Evolutionary conservation across 2,113 vertebrate species (phyloP), one percentile per base, ranked within the genome.

Genomic region (Patagioenas fasciata): DNA sequence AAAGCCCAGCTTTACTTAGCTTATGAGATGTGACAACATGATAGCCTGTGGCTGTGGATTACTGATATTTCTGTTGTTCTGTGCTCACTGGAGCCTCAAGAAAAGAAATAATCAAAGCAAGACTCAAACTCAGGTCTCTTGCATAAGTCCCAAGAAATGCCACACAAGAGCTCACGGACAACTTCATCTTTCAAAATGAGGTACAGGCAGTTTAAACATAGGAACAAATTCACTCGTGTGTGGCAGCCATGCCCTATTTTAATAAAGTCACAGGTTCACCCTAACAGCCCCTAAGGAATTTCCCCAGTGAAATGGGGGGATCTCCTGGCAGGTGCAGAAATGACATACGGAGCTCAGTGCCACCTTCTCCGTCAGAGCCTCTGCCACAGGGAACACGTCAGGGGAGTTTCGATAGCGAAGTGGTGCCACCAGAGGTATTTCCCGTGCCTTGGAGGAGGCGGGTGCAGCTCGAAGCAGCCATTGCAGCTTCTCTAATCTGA

Each of bases 301-400:
- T 80, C 53, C 51, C 11, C 29, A 26, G 23, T 75, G 38, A 79
- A 71, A 50, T 21, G 23, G 16, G 17, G 44, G 40, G 13, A 56
- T 88, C 29, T 91, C n/a, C 54, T 40, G 34, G 32, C 5, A 29
- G n/a, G 21, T 67, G 48, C 48, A 67, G 80, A 91, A 88, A 31
- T 79, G 1, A 60, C 71, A 34, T 51, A 9, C 20, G 26, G 38
- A 54, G 9, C 53, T 87, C 21, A 15, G 38, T 69, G 57, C 17
- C 42, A 81, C 57, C n/a, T 69, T 85, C 54, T 21, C 8, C 40
- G 5, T 11, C 25, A 11, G 15, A 64, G 32, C 15, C 28, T 18
- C 38, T n/a, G 15, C 31, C 32, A 26, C 4, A 3, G 11, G 29
- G 38, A 67, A 32, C 0, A 0, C 7, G 12, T 5, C 0, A 0